Percentiles rank a stretch among this genome's conserved stretches.
Evolutionary conservation across 2,888 invertebrate genomes (phyloP).

Genomic region (Rhamnusium bicolor): DNA sequence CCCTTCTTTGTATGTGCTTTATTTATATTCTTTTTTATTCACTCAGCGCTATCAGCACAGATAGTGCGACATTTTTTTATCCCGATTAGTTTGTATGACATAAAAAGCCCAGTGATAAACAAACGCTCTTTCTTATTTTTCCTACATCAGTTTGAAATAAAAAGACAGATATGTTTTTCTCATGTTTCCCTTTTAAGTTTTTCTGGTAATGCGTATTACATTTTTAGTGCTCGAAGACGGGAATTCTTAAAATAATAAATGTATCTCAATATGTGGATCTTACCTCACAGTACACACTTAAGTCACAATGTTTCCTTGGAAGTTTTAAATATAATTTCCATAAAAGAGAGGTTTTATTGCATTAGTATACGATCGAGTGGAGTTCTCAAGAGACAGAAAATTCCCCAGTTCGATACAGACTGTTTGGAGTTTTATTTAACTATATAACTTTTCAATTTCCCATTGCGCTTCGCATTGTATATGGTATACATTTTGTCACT

Average conservation of each 20-base stretch:
- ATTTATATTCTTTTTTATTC: not conserved
- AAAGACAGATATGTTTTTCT: not conserved
- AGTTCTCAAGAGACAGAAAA: constrained; percentile 56
- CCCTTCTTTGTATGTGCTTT: not conserved
- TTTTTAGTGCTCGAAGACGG: not conserved
- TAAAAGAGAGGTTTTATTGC: constrained; percentile 64
- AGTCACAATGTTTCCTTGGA: constrained; percentile 49
- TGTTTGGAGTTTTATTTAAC: constrained; percentile 65
- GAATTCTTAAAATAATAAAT: constrained; percentile 2
- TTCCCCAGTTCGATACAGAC: constrained; percentile 55
- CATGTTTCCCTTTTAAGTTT: not conserved
- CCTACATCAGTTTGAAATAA: not conserved
- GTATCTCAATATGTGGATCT: not conserved
- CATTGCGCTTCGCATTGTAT: constrained; percentile 57
- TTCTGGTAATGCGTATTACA: not conserved
- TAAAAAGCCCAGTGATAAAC: not conserved
- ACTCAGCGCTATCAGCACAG: not conserved
- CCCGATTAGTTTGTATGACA: not conserved
- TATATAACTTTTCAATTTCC: constrained; percentile 69
- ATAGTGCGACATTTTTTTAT: not conserved
- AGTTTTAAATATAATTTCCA: constrained; percentile 63
- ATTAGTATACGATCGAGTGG: constrained; percentile 59
- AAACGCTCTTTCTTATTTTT: not conserved
- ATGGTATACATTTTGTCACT: constrained; percentile 59
- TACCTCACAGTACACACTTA: constrained; percentile 24